Evolutionary conservation across 2,113 vertebrate genomes (phyloP).

Genomic region (Psophia crepitans): DNA sequence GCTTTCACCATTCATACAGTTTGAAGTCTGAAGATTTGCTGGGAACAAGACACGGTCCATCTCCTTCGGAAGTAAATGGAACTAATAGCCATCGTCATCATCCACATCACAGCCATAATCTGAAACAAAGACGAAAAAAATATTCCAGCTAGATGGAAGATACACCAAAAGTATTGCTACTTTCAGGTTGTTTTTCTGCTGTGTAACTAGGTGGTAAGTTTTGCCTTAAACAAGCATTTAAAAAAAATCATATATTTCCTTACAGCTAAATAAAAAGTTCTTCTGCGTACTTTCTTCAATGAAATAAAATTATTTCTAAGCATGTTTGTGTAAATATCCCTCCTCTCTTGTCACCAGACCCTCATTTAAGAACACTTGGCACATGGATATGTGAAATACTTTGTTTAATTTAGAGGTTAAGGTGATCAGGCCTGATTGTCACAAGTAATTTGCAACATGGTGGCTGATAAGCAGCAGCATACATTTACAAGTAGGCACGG

Average conservation of each 20-base stretch:
- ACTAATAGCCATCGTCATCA: conserved; percentile 84
- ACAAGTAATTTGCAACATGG: neutral
- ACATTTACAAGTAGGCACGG: neutral
- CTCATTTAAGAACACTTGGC: neutral
- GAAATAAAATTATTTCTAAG: neutral
- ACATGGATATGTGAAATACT: neutral
- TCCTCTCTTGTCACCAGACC: neutral
- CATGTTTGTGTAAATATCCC: neutral
- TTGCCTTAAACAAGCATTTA: neutral
- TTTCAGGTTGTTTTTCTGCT: neutral
- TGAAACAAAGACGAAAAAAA: conserved; percentile 63
- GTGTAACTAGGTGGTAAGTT: neutral
- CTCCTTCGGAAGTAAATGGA: neutral
- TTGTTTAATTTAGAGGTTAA: neutral
- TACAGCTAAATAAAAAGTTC: neutral
- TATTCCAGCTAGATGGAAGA: neutral
- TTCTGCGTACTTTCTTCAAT: neutral
- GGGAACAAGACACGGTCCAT: neutral
- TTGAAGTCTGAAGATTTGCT: neutral
- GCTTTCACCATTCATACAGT: conserved; percentile 15
- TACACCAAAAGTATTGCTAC: neutral
- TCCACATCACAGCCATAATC: conserved; percentile 90
- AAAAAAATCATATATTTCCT: neutral
- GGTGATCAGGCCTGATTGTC: neutral
- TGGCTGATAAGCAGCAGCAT: neutral